Base-by-base conservation (phyloP, 2,113 vertebrate species). In the Grantiella picta region DNA sequence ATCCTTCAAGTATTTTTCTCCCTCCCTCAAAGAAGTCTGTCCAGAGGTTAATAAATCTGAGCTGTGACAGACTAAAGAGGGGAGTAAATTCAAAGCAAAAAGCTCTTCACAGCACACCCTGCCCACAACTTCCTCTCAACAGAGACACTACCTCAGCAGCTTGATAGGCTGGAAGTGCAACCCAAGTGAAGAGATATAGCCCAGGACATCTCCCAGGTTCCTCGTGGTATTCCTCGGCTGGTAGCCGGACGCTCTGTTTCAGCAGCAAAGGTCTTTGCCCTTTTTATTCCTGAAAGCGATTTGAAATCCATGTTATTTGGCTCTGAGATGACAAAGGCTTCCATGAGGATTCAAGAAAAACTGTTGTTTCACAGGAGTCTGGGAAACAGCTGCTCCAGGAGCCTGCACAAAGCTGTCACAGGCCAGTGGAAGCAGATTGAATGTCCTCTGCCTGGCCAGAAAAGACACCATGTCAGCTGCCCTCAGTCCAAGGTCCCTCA, bases 31-130 rank as follows among this genome's bases (percentile, higher is more conserved):
- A 49, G n/a, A 82, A 91, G 24, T 27, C 63, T 2, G 2, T 82
- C 80, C 89, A 72, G 73, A 89, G 14, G 18, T 89, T 84, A 89
- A 84, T 95, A 92, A 97, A 89, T 94, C 77, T 82, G 77, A 87
- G 36, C 29, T 44, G 35, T 75, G 56, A 78, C 83, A 94, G 72
- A 71, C 20, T 53, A 87, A 84, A 91, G 78, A 73, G 80, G 86
- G n/a, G n/a, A 77, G 13, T n/a, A 82, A 92, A 91, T 91, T 85
- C 57, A 85, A 89, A 94, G 57, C 23, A 50, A 91, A 91, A 89
- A 33, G n/a, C 57, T 44, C 57, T 84, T 89, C 77, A 79, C 24
- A 87, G 49, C 53, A 57, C 61, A 87, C 35, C 12, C 80, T 92
- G 91, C 40, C 15, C 81, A 61, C 56, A 59, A 20, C 61, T 94